These are phyloP conservation scores for Capromys pilorides DNA, from an alignment of 2,797 vertebrate genomes.

Conservation along the genomic window DNA sequence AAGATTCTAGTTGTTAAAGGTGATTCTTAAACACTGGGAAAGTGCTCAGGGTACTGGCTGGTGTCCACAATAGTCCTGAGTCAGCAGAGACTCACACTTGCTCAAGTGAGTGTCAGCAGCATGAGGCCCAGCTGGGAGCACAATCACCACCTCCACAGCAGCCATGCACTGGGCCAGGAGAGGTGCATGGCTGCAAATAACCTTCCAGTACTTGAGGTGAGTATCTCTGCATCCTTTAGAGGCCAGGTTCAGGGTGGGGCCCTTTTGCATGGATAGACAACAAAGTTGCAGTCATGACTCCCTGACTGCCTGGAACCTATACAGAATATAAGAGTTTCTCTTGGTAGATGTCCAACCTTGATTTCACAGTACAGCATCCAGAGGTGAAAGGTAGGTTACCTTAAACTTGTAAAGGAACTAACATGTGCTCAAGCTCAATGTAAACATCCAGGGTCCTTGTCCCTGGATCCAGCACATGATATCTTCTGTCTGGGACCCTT, in stretches of 20 bases:
- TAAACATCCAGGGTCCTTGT: not conserved
- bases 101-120: not conserved
- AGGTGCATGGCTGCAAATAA: not conserved
- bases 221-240: not conserved
- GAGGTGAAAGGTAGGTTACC: not conserved
- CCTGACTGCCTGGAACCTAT: not conserved
- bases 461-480: not conserved
- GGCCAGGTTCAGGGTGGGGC: not conserved
- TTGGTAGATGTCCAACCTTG: not conserved
- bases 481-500: not conserved
- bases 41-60: not conserved
- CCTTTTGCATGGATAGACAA: not conserved
- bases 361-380: not conserved
- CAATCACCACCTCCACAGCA: not conserved
- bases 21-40: no score
- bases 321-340: not conserved
- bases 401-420: not conserved
- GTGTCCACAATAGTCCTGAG: not conserved
- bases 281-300: not conserved
- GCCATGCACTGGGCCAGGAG: not conserved
- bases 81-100: not conserved
- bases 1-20: not conserved
- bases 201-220: not conserved
- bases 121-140: no score
- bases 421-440: not conserved